Conservation (phyloP, 92 coral and sea anemone species). For the Umimayanthus kanabou region DNA sequence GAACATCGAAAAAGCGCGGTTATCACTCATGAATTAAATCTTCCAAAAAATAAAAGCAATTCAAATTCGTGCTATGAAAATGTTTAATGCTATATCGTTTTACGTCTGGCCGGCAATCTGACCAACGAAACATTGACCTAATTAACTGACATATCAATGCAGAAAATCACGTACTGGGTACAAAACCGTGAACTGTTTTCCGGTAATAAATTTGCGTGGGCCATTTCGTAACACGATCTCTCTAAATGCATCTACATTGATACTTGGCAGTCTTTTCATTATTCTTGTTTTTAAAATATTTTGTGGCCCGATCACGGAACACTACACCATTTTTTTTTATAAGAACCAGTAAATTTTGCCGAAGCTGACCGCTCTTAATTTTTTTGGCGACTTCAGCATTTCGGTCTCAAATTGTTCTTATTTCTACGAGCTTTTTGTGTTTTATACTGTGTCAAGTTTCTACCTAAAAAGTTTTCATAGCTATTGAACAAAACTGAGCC, state of each 20-base stretch:
- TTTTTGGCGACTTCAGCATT: no score
- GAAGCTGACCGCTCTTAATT: no score
- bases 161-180: background rate
- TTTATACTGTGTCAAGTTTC: no score
- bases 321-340: background rate
- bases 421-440: no score
- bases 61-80: background rate
- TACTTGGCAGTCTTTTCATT: background rate
- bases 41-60: no score
- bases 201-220: background rate
- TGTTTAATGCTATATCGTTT: background rate
- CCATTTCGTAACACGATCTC: background rate
- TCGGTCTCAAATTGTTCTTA: no score
- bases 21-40: no score
- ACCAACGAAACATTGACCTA: background rate
- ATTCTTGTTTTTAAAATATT: background rate
- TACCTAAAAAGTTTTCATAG: no score
- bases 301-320: background rate
- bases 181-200: conserved; percentile 2
- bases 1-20: no score
- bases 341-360: no score
- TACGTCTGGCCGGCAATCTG: background rate
- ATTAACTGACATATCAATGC: background rate
- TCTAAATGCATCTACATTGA: background rate
- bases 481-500: no score